A percentile compares a stretch with the other conserved stretches of the same genome.
Conservation (phyloP, 1,140 invertebrate genomes). For the Papilio aristodemus region DNA sequence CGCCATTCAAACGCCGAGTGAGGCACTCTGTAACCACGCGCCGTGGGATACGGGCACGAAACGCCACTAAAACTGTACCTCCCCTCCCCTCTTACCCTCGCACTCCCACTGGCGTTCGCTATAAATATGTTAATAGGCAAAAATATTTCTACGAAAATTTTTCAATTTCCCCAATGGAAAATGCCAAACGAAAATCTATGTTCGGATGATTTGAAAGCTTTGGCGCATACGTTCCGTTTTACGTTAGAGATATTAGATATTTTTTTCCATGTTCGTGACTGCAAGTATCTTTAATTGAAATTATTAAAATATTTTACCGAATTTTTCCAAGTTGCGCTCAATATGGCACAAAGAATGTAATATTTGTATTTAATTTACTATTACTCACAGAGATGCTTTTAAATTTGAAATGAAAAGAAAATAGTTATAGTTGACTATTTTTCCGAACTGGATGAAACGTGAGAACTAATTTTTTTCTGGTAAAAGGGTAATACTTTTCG, state of each 20-base stretch:
- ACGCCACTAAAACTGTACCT: conserved; percentile 29
- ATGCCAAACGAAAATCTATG: conserved; percentile 16
- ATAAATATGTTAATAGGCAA: conserved; percentile 33
- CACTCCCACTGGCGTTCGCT: conserved; percentile 6
- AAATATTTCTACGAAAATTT: not conserved
- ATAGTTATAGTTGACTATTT: no score
- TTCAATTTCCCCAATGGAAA: conserved; percentile 19
- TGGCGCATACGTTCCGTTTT: conserved; percentile 2
- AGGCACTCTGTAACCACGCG: conserved; percentile 44
- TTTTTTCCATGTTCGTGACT: not conserved
- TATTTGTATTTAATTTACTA: no score
- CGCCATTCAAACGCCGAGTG: conserved; percentile 58
- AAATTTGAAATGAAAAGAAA: no score
- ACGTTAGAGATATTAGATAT: conserved; percentile 7
- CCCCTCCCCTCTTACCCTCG: not conserved
- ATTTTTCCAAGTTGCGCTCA: no score
- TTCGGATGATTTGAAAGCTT: conserved; percentile 16
- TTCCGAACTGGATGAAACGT: no score
- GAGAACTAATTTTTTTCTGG: no score
- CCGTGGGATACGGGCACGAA: conserved; percentile 20
- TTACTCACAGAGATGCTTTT: no score
- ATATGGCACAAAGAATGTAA: no score
- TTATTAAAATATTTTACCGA: not conserved
- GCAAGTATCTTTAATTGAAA: not conserved
- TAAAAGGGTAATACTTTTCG: no score